These are phyloP conservation scores for Andrena dorsata DNA, from an alignment of 2,888 invertebrate genomes.

Conservation along the genomic window DNA sequence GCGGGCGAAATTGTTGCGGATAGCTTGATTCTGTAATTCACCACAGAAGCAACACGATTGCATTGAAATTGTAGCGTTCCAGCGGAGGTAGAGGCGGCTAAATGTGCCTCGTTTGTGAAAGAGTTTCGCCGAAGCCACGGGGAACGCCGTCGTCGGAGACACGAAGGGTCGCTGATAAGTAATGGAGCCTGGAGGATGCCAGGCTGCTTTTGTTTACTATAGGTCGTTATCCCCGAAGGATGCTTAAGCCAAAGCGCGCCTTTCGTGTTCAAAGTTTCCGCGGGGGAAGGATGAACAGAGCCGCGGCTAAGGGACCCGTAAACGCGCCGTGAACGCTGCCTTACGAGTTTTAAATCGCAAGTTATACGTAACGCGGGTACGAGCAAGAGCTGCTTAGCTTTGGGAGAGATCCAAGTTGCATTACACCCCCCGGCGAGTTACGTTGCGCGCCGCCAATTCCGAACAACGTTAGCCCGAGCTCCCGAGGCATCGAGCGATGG, in stretches of 20 bases:
- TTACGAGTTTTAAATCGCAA: slow-evolving; percentile 74
- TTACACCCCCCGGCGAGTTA: slow-evolving; percentile 43
- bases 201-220: slow-evolving; percentile 65
- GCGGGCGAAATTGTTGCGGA: neutral
- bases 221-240: slow-evolving; percentile 58
- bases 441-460: slow-evolving; percentile 17
- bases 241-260: slow-evolving; percentile 52
- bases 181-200: slow-evolving; percentile 51
- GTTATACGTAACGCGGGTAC: slow-evolving; percentile 58
- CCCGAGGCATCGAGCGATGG: slow-evolving; percentile 21
- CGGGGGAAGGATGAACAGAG: slow-evolving; percentile 29
- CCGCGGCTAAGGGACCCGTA: slow-evolving; percentile 60
- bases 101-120: no score
- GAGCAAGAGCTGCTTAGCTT: slow-evolving; percentile 57
- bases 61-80: no score
- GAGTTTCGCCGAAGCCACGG: no score
- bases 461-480: slow-evolving; percentile 39
- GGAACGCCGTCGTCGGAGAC: no score
- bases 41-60: no score
- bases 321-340: slow-evolving; percentile 50
- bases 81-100: no score
- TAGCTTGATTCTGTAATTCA: no score
- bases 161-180: slow-evolving; percentile 47
- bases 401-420: slow-evolving; percentile 42
- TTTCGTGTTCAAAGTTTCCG: slow-evolving; percentile 56